Conservation (phyloP, 2,888 invertebrate species). For the Saturnia japonica region DNA sequence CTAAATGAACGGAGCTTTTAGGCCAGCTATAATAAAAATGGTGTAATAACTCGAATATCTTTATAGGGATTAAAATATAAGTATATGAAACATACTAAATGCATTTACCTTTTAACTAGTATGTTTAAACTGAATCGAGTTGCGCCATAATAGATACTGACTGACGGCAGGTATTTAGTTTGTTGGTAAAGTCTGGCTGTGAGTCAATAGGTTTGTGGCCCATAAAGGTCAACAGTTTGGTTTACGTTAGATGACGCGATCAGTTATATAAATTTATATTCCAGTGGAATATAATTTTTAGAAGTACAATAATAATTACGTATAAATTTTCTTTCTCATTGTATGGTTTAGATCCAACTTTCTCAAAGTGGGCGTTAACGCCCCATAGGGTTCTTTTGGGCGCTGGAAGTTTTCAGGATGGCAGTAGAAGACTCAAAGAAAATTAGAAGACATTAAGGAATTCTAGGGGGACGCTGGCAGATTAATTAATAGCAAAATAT, state of each 20-base stretch:
- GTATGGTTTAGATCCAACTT: too few species aligned
- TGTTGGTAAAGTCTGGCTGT: background rate
- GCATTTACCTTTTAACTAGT: background rate
- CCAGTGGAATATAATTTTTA: background rate
- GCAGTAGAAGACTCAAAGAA: too few species aligned
- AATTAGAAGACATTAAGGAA: too few species aligned
- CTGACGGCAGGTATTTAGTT: background rate
- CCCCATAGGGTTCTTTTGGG: too few species aligned
- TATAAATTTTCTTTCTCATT: background rate
- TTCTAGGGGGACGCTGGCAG: too few species aligned
- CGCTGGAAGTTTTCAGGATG: too few species aligned
- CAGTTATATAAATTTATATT: background rate
- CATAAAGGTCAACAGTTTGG: background rate
- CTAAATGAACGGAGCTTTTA: conserved; percentile 4
- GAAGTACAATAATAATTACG: background rate
- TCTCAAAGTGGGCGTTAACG: too few species aligned
- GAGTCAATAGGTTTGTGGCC: background rate
- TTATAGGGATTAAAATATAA: background rate
- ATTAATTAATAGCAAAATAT: too few species aligned
- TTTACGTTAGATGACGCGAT: background rate
- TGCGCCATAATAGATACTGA: conserved; percentile 4
- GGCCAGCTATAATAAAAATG: conserved; percentile 7
- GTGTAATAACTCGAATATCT: background rate
- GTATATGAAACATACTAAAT: background rate
- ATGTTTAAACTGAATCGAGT: background rate